These are phyloP conservation scores for Aculops lycopersici DNA, from an alignment of 1,140 invertebrate genomes.

Conservation along the genomic window DNA sequence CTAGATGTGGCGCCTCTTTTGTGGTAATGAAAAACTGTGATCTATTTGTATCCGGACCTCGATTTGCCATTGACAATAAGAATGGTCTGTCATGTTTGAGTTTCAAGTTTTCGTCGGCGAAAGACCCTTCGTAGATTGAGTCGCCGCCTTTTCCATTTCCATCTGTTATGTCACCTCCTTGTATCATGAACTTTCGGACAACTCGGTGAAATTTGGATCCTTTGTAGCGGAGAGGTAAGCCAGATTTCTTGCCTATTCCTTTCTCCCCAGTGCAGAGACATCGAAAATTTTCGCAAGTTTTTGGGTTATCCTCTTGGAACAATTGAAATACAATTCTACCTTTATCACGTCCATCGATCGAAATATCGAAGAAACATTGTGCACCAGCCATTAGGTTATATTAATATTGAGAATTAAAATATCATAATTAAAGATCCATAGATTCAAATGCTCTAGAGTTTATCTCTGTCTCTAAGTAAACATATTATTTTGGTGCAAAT, in stretches of 20 bases:
- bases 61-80: slow-evolving; percentile 94
- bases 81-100: slow-evolving; percentile 83
- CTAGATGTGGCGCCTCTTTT: slow-evolving; percentile 78
- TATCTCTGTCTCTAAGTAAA: too few relatives aligned
- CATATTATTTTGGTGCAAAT: too few relatives aligned
- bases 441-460: too few relatives aligned
- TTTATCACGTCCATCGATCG: slow-evolving; percentile 59
- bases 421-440: too few relatives aligned
- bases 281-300: slow-evolving; percentile 24
- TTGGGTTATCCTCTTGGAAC: slow-evolving; percentile 61
- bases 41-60: slow-evolving; percentile 85
- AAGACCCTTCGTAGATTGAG: slow-evolving; percentile 93
- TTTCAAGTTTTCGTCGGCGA: slow-evolving; percentile 71
- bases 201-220: slow-evolving; percentile 88
- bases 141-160: slow-evolving; percentile 85
- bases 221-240: slow-evolving; percentile 53
- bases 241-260: slow-evolving; percentile 19
- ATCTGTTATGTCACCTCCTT: slow-evolving; percentile 77
- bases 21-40: slow-evolving; percentile 95
- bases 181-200: slow-evolving; percentile 96
- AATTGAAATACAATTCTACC: slow-evolving; percentile 78
- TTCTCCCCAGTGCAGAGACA: slow-evolving; percentile 16
- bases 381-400: too few relatives aligned
- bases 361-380: slow-evolving; percentile 65
- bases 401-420: too few relatives aligned